A percentile compares a stretch with the other conserved stretches of the same genome.
Conservation (phyloP, 2,797 vertebrate species). For the Poeciliopsis turneri region DNA sequence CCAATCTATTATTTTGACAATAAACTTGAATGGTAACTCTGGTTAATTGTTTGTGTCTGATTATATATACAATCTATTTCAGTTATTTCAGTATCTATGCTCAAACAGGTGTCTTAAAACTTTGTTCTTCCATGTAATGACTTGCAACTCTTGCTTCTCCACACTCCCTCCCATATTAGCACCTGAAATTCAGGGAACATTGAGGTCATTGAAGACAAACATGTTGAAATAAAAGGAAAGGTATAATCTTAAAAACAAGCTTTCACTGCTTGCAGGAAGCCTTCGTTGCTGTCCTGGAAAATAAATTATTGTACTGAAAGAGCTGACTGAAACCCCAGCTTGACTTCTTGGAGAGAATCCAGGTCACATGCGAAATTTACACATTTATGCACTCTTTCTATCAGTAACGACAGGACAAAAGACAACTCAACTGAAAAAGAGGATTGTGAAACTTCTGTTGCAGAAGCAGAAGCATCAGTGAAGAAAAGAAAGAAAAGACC, state of each 20-base stretch:
- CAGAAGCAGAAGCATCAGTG: neutral
- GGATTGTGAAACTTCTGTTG: slow-evolving; percentile 1
- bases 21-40: neutral
- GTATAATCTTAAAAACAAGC: neutral
- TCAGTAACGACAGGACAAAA: neutral
- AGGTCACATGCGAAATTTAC: neutral
- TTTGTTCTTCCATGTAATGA: neutral
- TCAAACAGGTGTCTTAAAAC: neutral
- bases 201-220: neutral
- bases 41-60: neutral
- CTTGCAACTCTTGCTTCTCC: neutral
- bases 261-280: neutral
- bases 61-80: neutral
- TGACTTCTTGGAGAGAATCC: slow-evolving; percentile 1
- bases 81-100: neutral
- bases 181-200: neutral
- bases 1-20: neutral
- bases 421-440: slow-evolving; percentile 6
- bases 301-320: neutral
- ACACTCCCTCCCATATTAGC: neutral
- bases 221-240: neutral
- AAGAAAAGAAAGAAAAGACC: neutral
- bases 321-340: neutral
- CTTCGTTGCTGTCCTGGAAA: neutral
- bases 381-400: slow-evolving; percentile 3